Evolutionary conservation across 1,140 invertebrate species (phyloP), one percentile per base, ranked within the genome.

Genomic region (Drosophila triauraria): DNA sequence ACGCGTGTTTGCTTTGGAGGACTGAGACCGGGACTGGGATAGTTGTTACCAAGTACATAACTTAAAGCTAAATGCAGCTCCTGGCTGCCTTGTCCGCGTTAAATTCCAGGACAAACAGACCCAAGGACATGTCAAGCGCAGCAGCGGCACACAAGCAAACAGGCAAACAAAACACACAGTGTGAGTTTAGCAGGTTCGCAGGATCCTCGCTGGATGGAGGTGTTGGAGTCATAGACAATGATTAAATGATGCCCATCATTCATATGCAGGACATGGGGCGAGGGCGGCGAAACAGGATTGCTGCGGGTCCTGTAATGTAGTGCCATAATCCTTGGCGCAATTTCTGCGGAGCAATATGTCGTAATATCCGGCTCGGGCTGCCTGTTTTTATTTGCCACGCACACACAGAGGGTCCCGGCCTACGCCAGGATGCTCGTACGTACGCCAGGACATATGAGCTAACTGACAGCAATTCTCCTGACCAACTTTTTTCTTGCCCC

Each of bases 201-300:
- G 70, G 9, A 38, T 42, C 27, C 50, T 20, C 12, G 65, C 20
- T 42, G 43, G 51, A 59, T 70, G 76, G 67, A 84, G 77, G 85
- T 88, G 84, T 78, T 78, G 85, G 85, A 75, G 84, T 69, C 84
- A 88, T 88, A 88, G 84, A 88, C 84, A 90, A 90, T 85, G 85
- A 88, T 88, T 88, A 90, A 88, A 88, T 90, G 85, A 78, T 79
- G 84, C 85, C 83, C 84, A 88, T 88, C 84, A 88, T 90, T 88
- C 84, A 88, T 88, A 90, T 88, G 84, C 85, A 82, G 71, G 78
- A 48, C 80, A 80, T 40, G 42, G 46, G 42, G 32, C 32, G 32
- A 13, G 20, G 51, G 27, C 4, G 35, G 40, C n/a, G 44, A 3
- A n/a, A 40, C 38, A 42, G 42, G 30, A 20, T n/a, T 44, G 51